Percentiles rank a stretch among this genome's conserved stretches.
Evolutionary conservation across 2,888 invertebrate genomes (phyloP).

Genomic region (Siphlonurus alternatus): DNA sequence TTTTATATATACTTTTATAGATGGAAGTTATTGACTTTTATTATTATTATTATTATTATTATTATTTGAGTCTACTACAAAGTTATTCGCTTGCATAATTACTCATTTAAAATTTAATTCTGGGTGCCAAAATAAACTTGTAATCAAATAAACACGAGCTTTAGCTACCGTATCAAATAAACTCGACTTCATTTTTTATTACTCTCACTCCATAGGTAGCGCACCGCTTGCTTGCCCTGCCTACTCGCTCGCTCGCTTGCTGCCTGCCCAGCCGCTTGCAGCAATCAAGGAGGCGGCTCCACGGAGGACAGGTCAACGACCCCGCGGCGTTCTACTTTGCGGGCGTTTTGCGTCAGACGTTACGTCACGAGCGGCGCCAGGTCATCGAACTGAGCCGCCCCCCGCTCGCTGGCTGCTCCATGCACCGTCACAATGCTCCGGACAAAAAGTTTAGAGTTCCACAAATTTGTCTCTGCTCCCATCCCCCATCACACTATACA

Average conservation of each 20-base stretch:
- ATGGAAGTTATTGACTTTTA: too few species aligned
- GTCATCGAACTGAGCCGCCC: background rate
- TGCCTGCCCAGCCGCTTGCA: background rate
- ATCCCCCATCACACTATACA: background rate
- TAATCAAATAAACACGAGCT: background rate
- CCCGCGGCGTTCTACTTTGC: background rate
- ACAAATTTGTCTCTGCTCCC: background rate
- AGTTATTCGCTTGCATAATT: too few species aligned
- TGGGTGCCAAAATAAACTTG: too few species aligned
- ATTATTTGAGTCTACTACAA: too few species aligned
- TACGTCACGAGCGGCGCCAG: background rate
- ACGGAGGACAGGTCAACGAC: background rate
- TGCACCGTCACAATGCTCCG: background rate
- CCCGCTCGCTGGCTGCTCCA: too few species aligned
- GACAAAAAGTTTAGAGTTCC: background rate
- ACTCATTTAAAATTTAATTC: too few species aligned
- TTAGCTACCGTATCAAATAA: background rate
- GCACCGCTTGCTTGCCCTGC: too few species aligned
- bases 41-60: too few species aligned
- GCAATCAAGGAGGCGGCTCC: background rate
- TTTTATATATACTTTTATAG: too few species aligned
- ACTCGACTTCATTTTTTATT: background rate
- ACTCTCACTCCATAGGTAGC: background rate
- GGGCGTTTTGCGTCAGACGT: constrained; percentile 4
- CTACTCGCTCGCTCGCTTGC: background rate